Evolutionary conservation across 1,140 invertebrate genomes (phyloP).

Genomic region (Lepidurus couesii): DNA sequence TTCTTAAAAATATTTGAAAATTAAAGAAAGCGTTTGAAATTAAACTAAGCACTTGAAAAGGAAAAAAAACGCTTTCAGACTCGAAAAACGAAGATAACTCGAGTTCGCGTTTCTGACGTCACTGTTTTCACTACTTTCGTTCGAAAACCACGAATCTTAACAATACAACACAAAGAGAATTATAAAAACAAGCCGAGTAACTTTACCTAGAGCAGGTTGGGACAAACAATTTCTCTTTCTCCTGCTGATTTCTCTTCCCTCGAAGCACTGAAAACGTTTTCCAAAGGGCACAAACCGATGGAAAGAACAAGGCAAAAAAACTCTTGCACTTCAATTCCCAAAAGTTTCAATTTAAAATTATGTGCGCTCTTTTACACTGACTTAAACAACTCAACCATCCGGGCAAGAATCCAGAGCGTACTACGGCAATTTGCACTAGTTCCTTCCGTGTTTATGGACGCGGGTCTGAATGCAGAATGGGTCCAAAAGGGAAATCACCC

Average conservation of each 20-base stretch:
- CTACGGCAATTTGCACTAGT: not conserved
- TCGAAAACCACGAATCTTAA: too few relatives aligned
- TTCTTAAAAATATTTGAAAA: too few relatives aligned
- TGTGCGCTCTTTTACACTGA: not conserved
- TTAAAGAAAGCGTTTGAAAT: too few relatives aligned
- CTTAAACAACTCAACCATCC: not conserved
- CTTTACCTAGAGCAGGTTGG: not conserved
- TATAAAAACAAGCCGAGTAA: not conserved
- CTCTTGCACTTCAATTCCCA: not conserved
- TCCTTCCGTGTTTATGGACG: slow-evolving; percentile 9
- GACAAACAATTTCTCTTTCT: slow-evolving; percentile 1
- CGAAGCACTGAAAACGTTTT: not conserved
- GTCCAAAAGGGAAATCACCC: slow-evolving; percentile 13
- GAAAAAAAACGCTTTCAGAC: too few relatives aligned
- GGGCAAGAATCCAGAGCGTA: not conserved
- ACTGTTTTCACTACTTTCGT: too few relatives aligned
- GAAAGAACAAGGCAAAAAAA: not conserved
- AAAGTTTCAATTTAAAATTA: not conserved
- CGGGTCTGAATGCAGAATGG: slow-evolving; percentile 3
- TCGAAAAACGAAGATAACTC: too few relatives aligned
- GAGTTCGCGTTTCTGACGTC: too few relatives aligned
- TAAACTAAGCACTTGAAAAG: too few relatives aligned
- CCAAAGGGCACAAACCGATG: not conserved
- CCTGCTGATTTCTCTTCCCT: slow-evolving; percentile 3
- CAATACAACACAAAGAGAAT: not conserved